These are phyloP conservation scores for Campoplex capitator DNA, from an alignment of 2,888 invertebrate species.

Conservation along the genomic window DNA sequence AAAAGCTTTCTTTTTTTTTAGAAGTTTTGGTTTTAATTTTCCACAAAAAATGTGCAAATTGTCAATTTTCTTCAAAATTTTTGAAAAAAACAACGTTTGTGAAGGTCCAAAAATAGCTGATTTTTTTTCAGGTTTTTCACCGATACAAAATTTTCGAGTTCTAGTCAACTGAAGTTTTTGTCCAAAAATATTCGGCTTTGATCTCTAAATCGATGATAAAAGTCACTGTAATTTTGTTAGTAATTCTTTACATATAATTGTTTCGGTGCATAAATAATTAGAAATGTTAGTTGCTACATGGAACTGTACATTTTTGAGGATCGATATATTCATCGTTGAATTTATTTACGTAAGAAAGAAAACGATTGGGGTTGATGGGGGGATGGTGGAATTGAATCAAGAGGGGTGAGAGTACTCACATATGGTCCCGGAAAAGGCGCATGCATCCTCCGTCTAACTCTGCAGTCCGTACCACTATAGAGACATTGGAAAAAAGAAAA, in stretches of 20 bases:
- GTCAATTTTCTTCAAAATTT: too few species aligned
- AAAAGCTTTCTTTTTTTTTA: too few species aligned
- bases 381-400: conserved; percentile 71
- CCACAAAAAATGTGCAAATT: too few species aligned
- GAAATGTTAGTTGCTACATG: neutral
- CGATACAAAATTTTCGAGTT: neutral
- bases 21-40: too few species aligned
- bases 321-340: neutral
- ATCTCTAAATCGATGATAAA: too few species aligned
- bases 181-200: neutral
- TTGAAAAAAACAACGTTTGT: too few species aligned
- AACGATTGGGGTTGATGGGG: conserved; percentile 21
- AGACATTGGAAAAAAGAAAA: conserved; percentile 81
- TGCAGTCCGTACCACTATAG: conserved; percentile 85
- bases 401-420: conserved; percentile 83
- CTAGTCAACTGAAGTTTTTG: neutral
- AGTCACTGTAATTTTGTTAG: neutral
- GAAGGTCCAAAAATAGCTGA: neutral
- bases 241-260: neutral
- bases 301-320: neutral
- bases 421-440: conserved; percentile 85
- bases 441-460: conserved; percentile 85
- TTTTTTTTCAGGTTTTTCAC: neutral
- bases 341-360: neutral
- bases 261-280: neutral